Conservation (phyloP, 2,888 invertebrate genomes). For the Agapostemon virescens region DNA sequence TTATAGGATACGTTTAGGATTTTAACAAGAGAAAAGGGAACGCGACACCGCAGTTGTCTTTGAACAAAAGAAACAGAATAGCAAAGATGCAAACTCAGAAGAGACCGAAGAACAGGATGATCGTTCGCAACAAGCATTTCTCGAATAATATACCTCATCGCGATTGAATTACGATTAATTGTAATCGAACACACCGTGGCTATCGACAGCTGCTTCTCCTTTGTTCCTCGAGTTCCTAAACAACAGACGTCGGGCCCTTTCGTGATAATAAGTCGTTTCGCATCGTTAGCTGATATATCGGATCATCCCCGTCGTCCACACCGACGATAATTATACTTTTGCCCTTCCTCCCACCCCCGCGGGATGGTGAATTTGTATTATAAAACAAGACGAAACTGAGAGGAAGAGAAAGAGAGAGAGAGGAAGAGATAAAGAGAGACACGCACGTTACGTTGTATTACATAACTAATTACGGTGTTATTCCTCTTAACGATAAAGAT, state of each 20-base stretch:
- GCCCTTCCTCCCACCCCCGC: no score
- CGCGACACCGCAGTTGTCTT: conserved; percentile 18
- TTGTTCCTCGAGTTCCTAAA: conserved; percentile 56
- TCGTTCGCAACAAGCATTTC: conserved; percentile 48
- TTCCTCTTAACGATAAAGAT: conserved; percentile 42
- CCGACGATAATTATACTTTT: conserved; percentile 33
- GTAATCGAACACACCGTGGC: conserved; percentile 19
- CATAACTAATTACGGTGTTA: conserved; percentile 33
- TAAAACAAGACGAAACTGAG: neutral
- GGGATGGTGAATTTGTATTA: neutral
- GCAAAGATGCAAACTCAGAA: no score
- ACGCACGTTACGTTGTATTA: conserved; percentile 37
- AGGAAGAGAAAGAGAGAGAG: neutral
- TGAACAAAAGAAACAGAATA: conserved; percentile 1
- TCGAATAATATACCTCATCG: conserved; percentile 64
- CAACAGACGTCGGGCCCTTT: conserved; percentile 39
- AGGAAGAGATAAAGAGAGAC: neutral
- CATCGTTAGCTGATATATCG: conserved; percentile 47
- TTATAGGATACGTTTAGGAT: conserved; percentile 46
- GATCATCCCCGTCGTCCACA: conserved; percentile 1
- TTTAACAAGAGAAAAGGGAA: neutral
- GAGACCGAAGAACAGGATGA: neutral
- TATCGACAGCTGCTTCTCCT: conserved; percentile 46
- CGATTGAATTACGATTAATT: conserved; percentile 34
- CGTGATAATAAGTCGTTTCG: conserved; percentile 47